Percentiles rank a stretch among this genome's conserved stretches.
These are phyloP conservation scores for Anodontia alba DNA, from an alignment of 2,888 invertebrate genomes.

Conservation along the genomic window DNA sequence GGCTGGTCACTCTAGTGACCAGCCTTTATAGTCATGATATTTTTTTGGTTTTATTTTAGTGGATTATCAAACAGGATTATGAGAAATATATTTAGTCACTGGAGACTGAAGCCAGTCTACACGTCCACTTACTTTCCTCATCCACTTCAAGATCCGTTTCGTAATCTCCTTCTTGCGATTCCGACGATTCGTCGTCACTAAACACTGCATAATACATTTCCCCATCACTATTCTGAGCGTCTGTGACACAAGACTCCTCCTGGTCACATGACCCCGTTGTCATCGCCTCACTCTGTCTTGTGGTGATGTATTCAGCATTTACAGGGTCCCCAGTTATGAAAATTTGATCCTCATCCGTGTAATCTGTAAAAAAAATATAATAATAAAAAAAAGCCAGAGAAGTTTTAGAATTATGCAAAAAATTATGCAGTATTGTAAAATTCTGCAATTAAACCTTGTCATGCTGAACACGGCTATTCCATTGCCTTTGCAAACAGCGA, in stretches of 20 bases:
- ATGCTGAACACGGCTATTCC: too few species aligned
- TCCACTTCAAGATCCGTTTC: conserved; percentile 80
- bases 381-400: too few species aligned
- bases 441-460: too few species aligned
- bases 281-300: conserved; percentile 14
- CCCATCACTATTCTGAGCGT: conserved; percentile 42
- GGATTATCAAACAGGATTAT: too few species aligned
- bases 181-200: conserved; percentile 54
- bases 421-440: too few species aligned
- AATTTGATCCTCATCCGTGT: neutral
- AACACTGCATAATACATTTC: conserved; percentile 55
- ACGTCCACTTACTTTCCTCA: conserved; percentile 74
- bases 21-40: too few species aligned
- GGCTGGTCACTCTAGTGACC: too few species aligned
- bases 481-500: too few species aligned
- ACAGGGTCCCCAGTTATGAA: neutral
- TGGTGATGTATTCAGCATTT: conserved; percentile 11
- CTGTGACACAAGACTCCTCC: conserved; percentile 18
- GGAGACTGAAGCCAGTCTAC: too few species aligned
- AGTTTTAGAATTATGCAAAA: too few species aligned
- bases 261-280: neutral
- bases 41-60: too few species aligned
- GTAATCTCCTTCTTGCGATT: conserved; percentile 72
- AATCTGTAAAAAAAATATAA: neutral
- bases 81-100: too few species aligned